phyloP scores from a whole-genome alignment of 2,888 invertebrate genomes.

The Punctoribates punctum region DNA sequence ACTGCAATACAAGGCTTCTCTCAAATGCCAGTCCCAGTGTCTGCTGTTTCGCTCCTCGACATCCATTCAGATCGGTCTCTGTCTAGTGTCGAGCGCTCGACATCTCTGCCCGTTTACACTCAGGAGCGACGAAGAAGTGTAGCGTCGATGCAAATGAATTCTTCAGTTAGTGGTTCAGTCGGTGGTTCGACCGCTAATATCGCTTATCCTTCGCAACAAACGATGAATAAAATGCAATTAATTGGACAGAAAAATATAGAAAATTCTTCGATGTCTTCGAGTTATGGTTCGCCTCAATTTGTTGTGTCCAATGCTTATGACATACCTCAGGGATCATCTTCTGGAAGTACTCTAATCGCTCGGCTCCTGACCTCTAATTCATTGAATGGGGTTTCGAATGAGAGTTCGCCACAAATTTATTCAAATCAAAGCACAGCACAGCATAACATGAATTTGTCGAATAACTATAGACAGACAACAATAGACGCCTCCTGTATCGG shows the following conservation, averaged over 20 bases:
- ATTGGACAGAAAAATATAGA: background rate
- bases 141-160: background rate
- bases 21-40: constrained; percentile 3
- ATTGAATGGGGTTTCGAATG: background rate
- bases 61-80: background rate
- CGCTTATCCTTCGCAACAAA: constrained; percentile 13
- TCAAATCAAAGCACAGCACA: constrained; percentile 34
- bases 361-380: constrained; percentile 19
- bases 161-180: background rate
- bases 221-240: background rate
- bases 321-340: constrained; percentile 11
- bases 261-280: background rate
- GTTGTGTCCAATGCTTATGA: constrained; percentile 11
- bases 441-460: background rate
- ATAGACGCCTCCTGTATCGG: constrained; percentile 27
- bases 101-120: constrained; percentile 41
- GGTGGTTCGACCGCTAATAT: background rate
- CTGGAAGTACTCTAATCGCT: constrained; percentile 20
- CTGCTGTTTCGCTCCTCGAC: background rate
- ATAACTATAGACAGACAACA: constrained; percentile 4
- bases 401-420: constrained; percentile 17
- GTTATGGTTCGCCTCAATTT: background rate
- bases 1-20: background rate
- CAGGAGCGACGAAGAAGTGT: constrained; percentile 19
- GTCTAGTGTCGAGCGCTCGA: constrained; percentile 38